Evolutionary conservation across 1,140 invertebrate species (phyloP).

Genomic region (Drosophila willistoni): DNA sequence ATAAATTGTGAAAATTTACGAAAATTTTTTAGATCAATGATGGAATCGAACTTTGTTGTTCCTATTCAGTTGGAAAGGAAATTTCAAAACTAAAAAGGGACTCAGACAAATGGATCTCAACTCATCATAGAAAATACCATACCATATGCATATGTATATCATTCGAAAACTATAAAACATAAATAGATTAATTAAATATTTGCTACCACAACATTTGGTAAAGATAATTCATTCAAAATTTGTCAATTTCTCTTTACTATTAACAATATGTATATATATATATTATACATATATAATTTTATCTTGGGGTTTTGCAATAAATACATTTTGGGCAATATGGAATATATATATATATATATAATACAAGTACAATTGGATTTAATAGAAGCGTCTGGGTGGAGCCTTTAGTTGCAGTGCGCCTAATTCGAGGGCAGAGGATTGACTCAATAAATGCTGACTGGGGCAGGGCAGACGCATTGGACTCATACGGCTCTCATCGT

Average conservation of each 20-base stretch:
- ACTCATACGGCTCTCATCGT: neutral
- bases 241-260: slow-evolving; percentile 46
- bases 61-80: no score
- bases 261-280: slow-evolving; percentile 34
- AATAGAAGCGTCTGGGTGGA: slow-evolving; percentile 76
- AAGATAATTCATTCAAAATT: slow-evolving; percentile 16
- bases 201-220: neutral
- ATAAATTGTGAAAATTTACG: no score
- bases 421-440: slow-evolving; percentile 44
- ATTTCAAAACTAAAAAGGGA: no score
- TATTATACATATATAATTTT: slow-evolving; percentile 34
- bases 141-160: no score
- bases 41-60: no score
- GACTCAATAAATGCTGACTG: slow-evolving; percentile 45
- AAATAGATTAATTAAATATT: no score
- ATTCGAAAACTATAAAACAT: no score
- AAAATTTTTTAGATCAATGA: no score
- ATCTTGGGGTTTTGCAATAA: slow-evolving; percentile 46
- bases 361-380: slow-evolving; percentile 14
- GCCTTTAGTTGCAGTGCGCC: slow-evolving; percentile 76
- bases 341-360: slow-evolving; percentile 48
- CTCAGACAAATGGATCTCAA: no score
- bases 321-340: slow-evolving; percentile 56
- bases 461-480: slow-evolving; percentile 57
- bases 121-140: no score